Percentiles rank a stretch among this genome's conserved stretches.
phyloP scores from a whole-genome alignment of 92 coral and sea anemone species.

The Montipora capitata region DNA sequence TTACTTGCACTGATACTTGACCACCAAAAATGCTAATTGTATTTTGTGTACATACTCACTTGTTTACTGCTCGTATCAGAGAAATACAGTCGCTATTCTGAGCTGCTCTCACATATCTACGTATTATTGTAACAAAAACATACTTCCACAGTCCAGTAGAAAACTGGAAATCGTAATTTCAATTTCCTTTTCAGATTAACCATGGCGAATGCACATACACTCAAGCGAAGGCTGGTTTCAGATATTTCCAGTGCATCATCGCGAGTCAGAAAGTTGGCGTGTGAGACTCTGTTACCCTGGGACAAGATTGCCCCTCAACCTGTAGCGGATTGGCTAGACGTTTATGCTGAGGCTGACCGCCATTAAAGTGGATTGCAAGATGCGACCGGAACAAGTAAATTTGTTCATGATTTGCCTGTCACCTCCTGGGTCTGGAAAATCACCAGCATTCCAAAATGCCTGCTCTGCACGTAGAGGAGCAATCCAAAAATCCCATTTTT shows the following conservation, averaged over 20 bases:
- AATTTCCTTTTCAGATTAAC: too few relatives aligned
- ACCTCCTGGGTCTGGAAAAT: too few relatives aligned
- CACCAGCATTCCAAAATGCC: too few relatives aligned
- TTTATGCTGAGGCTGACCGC: conserved; percentile 27
- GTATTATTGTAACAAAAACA: conserved; percentile 4
- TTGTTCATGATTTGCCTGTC: too few relatives aligned
- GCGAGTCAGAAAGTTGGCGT: neutral
- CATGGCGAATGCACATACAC: too few relatives aligned
- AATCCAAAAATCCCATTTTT: too few relatives aligned
- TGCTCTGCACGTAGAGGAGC: too few relatives aligned
- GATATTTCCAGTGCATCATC: neutral
- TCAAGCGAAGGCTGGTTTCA: too few relatives aligned
- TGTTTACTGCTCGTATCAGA: neutral
- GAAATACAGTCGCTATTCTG: neutral
- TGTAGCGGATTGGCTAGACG: conserved; percentile 42
- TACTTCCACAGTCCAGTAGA: conserved; percentile 13
- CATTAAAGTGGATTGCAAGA: too few relatives aligned
- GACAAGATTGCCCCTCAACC: conserved; percentile 21
- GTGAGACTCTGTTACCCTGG: conserved; percentile 26
- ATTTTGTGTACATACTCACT: neutral
- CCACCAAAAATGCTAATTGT: conserved; percentile 21
- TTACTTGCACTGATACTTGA: conserved; percentile 1
- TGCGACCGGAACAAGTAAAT: too few relatives aligned
- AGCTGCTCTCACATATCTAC: neutral
- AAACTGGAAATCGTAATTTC: neutral